Evolutionary conservation across 2,797 vertebrate species (phyloP), one percentile per base, ranked within the genome.

Genomic region (Myripristis murdjan): DNA sequence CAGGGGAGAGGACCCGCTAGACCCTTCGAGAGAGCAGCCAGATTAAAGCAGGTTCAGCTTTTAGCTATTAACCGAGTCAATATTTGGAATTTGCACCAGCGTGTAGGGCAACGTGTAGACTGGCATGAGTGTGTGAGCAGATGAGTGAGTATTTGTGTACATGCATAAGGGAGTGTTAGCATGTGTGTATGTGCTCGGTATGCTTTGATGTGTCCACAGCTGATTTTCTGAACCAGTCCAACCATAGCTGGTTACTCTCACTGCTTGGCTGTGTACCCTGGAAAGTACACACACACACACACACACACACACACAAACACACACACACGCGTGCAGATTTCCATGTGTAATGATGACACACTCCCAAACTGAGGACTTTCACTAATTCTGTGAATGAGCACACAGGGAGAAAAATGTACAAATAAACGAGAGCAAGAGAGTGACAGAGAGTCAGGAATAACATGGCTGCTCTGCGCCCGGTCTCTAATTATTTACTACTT

Each of bases 401-500:
- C 31, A 79, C 9, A 2, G 28, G 37, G 11, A 35, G 23, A 57
- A 55, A 55, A 64, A 51, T 16, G 60, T 54, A 46, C 26, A 33
- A 61, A 8, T 49, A 75, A 71, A 55, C 28, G 49, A 73, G 15
- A 60, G 51, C 18, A 43, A 76, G 53, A 65, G 65, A 78, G 39
- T 28, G 73, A 82, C 51, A 57, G 55, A 49, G 55, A 87, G 64
- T 57, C 49, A 72, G 47, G 48, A 81, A 82, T 59, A 86, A 75
- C 28, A 63, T 14, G 0, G 37, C 22, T 15, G 48, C 54, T 78
- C 53, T 53, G 43, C 33, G 70, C 33, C 64, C 81, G 70, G 44
- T 49, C 74, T 88, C 73, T 81, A 73, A 86, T 83, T 77, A 82
- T 72, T 78, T 52, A 77, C 62, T 63, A 69, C 71, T 86, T 68